These are phyloP conservation scores for Agriopis marginaria DNA, from an alignment of 2,888 invertebrate species.

Conservation along the genomic window DNA sequence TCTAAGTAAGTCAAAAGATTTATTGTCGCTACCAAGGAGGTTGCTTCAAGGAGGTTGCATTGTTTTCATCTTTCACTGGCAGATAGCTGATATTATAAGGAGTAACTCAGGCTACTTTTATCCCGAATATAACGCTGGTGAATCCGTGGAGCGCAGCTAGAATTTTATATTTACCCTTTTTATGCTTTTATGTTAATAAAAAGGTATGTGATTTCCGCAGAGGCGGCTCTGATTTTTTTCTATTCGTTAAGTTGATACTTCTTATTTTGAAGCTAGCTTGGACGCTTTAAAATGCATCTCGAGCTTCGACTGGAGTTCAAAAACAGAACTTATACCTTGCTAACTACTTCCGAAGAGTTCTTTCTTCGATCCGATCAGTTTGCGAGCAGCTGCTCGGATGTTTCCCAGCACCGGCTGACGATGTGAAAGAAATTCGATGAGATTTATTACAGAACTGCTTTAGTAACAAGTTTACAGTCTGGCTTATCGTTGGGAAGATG, in stretches of 20 bases:
- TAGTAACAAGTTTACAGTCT: constrained; percentile 12
- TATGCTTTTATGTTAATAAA: too few species aligned
- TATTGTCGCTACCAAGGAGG: too few species aligned
- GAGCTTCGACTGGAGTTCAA: constrained; percentile 65
- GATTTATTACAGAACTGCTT: constrained; percentile 41
- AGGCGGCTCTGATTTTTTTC: constrained; percentile 25
- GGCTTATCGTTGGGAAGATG: not conserved
- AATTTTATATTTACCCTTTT: too few species aligned
- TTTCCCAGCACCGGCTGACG: constrained; percentile 34
- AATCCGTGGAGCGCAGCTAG: too few species aligned
- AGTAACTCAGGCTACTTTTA: too few species aligned
- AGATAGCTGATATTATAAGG: too few species aligned
- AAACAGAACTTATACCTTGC: constrained; percentile 67
- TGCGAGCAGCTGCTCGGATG: constrained; percentile 59
- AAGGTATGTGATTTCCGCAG: not conserved
- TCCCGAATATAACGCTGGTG: too few species aligned
- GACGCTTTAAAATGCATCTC: constrained; percentile 63
- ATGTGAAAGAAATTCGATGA: constrained; percentile 33
- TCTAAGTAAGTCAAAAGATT: too few species aligned
- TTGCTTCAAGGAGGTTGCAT: too few species aligned
- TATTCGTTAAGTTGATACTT: constrained; percentile 37
- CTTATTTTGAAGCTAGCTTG: constrained; percentile 48
- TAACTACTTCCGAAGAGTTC: constrained; percentile 69
- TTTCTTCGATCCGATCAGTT: constrained; percentile 62
- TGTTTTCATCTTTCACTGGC: too few species aligned